Evolutionary conservation across 2,888 invertebrate species (phyloP), one percentile per base, ranked within the genome.

Genomic region (Plebejus argus): DNA sequence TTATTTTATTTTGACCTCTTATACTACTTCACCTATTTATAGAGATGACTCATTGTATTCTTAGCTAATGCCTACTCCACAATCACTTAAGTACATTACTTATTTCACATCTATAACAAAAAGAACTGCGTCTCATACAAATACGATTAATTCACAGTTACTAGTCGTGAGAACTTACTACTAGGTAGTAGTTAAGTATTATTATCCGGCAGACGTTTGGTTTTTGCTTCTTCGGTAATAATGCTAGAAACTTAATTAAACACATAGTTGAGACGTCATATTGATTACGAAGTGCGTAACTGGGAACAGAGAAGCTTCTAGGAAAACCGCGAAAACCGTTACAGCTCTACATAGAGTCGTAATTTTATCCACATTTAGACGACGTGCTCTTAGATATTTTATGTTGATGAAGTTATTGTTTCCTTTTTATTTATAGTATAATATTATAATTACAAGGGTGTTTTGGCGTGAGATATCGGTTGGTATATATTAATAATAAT

Each of bases 171-270:
- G 74, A 74, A 49, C 49, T 45, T 12, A 20, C 23, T 39, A n/a
- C 39, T 71, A 4, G 35, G n/a, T 71, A 70, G 70, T 35, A n/a
- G 71, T 71, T 71, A 71, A 39, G 1, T 39, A 39, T 18, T 53
- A 74, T 72, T 72, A 72, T 45, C 39, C 12, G 74, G 53, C 8
- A 53, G 53, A 23, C 18, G 74, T 23, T 28, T 8, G 49, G 23
- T 74, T 74, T 74, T 74, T 53, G 74, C 53, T 53, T 3, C 7
- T 15, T 49, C 28, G 74, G 49, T 45, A 49, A 53, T 74, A 53
- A 74, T 28, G 49, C 28, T 74, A 53, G 74, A 74, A 74, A 74
- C 74, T 74, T 23, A 15, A 33, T 66, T 66, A 66, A 33, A 66
- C 28, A 28, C 66, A 66, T 28, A 66, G 66, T 66, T 33, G 28